Conservation (phyloP, 2,113 vertebrate species). For the Rhinolophus sinicus region DNA sequence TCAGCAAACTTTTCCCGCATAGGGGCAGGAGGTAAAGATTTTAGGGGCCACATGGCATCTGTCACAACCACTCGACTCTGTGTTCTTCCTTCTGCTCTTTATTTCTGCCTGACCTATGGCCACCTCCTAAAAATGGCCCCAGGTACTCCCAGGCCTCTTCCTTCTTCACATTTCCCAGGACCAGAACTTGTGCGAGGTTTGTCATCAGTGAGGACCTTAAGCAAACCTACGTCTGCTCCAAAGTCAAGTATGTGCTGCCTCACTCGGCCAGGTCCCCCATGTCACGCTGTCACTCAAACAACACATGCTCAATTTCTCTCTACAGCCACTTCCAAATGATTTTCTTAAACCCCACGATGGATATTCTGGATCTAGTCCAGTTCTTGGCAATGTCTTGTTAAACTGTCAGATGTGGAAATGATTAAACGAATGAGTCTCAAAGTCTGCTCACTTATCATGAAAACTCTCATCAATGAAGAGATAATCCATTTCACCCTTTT, state of each 20-base stretch:
- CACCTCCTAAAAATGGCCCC: neutral
- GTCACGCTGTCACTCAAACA: accelerated
- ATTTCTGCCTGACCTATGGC: too few relatives aligned
- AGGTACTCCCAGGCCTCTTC: neutral
- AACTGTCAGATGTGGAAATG: neutral
- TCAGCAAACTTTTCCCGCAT: accelerated
- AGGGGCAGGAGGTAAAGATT: accelerated
- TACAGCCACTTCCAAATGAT: neutral
- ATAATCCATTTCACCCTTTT: accelerated
- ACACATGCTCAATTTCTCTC: neutral
- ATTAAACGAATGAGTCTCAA: too few relatives aligned
- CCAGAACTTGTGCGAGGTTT: neutral
- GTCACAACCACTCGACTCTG: accelerated
- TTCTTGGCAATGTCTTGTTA: neutral
- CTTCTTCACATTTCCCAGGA: neutral
- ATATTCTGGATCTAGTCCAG: neutral
- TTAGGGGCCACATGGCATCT: accelerated
- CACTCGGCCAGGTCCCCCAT: accelerated
- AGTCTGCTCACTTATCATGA: neutral
- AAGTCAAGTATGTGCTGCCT: accelerated
- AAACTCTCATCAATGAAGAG: neutral
- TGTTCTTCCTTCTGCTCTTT: neutral
- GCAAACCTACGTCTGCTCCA: accelerated
- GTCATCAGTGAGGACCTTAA: neutral
- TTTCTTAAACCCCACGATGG: neutral